A percentile compares a stretch with the other conserved stretches of the same genome.
Evolutionary conservation across 2,888 invertebrate species (phyloP).

Genomic region (Elaeidobius kamerunicus): DNA sequence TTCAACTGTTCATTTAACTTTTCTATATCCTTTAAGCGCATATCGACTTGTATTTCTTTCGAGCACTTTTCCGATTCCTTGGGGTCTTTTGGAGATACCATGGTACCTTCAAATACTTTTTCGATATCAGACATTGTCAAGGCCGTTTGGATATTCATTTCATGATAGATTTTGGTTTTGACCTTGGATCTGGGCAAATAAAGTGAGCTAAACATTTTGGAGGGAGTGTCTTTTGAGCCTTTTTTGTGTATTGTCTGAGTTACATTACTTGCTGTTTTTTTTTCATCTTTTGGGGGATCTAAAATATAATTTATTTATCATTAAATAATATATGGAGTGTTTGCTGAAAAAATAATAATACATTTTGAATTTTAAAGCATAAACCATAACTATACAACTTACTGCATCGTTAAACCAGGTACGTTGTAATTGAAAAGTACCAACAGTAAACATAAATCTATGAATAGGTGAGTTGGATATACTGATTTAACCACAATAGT

Average conservation of each 20-base stretch:
- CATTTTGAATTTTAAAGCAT: too few species aligned
- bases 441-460: too few species aligned
- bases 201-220: constrained; percentile 31
- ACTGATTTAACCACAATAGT: too few species aligned
- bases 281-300: constrained; percentile 36
- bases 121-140: constrained; percentile 70
- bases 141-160: constrained; percentile 74
- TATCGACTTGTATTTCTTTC: constrained; percentile 51
- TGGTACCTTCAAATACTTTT: constrained; percentile 64
- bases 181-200: constrained; percentile 47
- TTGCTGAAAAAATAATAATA: too few species aligned
- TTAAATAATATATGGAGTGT: too few species aligned
- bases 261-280: constrained; percentile 23
- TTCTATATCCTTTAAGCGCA: constrained; percentile 62
- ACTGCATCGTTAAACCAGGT: too few species aligned
- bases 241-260: constrained; percentile 16
- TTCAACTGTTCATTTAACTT: constrained; percentile 59
- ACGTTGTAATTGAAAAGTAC: too few species aligned
- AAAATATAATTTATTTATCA: too few species aligned
- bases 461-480: too few species aligned
- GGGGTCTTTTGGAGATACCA: constrained; percentile 42
- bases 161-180: constrained; percentile 75
- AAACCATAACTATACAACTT: too few species aligned
- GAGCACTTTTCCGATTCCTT: constrained; percentile 43
- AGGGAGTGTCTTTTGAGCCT: constrained; percentile 32